Evolutionary conservation across 2,797 vertebrate genomes (phyloP), one percentile per base, ranked within the genome.

Genomic region (Brotula barbata): DNA sequence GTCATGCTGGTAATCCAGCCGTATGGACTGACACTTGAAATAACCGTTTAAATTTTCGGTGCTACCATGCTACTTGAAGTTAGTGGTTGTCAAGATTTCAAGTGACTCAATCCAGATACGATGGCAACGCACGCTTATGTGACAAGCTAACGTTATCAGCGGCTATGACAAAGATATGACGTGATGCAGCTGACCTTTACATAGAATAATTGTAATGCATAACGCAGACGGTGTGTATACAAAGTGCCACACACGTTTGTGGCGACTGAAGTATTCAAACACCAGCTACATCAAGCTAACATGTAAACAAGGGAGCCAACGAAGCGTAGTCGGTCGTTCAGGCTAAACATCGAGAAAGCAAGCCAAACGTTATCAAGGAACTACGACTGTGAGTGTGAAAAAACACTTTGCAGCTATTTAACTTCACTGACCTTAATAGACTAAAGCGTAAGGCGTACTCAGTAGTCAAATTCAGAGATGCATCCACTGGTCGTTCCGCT

Each of bases 241-340:
- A 14, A 42, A 25, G 42, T 39, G 31, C 41, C 19, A 25, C 15
- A 42, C n/a, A 19, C 7, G 8, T 22, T 19, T 16, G 16, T 41
- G 51, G 9, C 31, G 9, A 11, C 1, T 11, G 31, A 3, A 10
- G 8, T 16, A 36, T 16, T 2, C 31, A 66, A 33, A 25, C 19
- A 52, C 67, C 55, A 49, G 23, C 33, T 57, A 64, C 22, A 53
- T n/a, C n/a, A 1, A 20, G 54, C 64, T 56, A 78, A 63, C 22
- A 50, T 82, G 73, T 84, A 77, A 81, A 85, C 80, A 84, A 45
- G 39, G 31, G 23, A 64, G 0, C 64, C 63, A 52, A 28, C 6
- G 47, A 17, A 59, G 66, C 64, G 50, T n/a, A 61, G 53, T 58
- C 21, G 41, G 36, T 14, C 10, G 6, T 39, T 2, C 10, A 13